Evolutionary conservation across 2,888 invertebrate species (phyloP).

Genomic region (Drosophila buzzatii): DNA sequence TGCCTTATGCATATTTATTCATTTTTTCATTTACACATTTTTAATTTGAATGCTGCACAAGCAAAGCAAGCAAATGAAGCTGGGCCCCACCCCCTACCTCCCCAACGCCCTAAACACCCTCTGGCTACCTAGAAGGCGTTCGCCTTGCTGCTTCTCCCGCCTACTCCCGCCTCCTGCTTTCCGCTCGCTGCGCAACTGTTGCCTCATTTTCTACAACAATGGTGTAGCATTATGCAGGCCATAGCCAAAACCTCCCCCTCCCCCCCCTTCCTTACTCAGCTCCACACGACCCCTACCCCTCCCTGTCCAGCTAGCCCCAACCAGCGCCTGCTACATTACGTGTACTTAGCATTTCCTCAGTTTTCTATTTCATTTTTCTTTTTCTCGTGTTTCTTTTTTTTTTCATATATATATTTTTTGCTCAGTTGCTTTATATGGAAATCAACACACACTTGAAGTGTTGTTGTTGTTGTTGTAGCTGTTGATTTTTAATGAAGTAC

Average conservation of each 20-base stretch:
- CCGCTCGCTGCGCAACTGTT: conserved; percentile 11
- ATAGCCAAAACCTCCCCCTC: background rate
- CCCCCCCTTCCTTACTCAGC: background rate
- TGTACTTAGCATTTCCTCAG: conserved; percentile 77
- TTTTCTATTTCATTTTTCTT: conserved; percentile 22
- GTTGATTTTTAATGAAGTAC: conserved; percentile 81
- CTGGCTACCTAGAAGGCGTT: conserved; percentile 14
- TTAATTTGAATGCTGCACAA: conserved; percentile 72
- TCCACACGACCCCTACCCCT: background rate
- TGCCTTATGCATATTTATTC: conserved; percentile 69
- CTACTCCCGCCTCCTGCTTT: background rate
- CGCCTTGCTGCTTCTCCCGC: background rate
- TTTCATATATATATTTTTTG: conserved; percentile 29
- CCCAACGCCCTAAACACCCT: background rate
- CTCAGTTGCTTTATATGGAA: conserved; percentile 76
- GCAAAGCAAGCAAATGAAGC: conserved; percentile 55
- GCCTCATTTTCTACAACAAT: conserved; percentile 65
- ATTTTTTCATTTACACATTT: conserved; percentile 79
- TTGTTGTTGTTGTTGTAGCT: conserved; percentile 58
- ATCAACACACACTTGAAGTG: conserved; percentile 73
- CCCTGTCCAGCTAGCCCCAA: background rate
- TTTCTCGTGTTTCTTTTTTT: background rate
- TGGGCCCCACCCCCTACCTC: background rate
- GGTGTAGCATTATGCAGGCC: conserved; percentile 43
- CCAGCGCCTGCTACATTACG: conserved; percentile 46